A percentile compares a stretch with the other conserved stretches of the same genome.
phyloP scores from a whole-genome alignment of 2,113 vertebrate species.

The Brachyhypopomus occidentalis region DNA sequence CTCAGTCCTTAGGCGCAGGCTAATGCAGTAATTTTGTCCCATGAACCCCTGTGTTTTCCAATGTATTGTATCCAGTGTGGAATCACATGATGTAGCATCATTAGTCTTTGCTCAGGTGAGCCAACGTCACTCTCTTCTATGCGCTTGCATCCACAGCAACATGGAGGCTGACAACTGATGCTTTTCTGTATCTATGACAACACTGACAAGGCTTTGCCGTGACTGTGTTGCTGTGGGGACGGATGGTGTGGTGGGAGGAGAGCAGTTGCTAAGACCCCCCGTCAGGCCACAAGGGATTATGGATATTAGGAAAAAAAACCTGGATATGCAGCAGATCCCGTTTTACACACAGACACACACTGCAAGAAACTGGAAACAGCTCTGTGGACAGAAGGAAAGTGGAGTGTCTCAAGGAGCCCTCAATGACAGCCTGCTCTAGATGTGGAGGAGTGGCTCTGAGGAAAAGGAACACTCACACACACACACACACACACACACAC shows the following conservation, averaged over 20 bases:
- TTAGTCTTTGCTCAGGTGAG: conserved; percentile 16
- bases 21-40: background rate
- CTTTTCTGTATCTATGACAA: conserved; percentile 46
- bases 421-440: conserved; percentile 64
- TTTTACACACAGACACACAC: conserved; percentile 8
- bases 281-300: conserved; percentile 28
- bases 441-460: conserved; percentile 34
- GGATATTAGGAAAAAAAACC: conserved; percentile 34
- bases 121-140: background rate
- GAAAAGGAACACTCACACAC: background rate
- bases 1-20: no score
- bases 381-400: conserved; percentile 45
- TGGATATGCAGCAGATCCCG: no score
- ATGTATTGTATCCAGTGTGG: background rate
- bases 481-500: background rate
- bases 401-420: conserved; percentile 66
- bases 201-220: conserved; percentile 23
- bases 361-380: conserved; percentile 34
- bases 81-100: background rate
- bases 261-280: conserved; percentile 26
- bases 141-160: conserved; percentile 50
- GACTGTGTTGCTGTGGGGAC: conserved; percentile 25
- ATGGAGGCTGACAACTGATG: conserved; percentile 48
- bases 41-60: background rate
- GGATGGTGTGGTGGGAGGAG: conserved; percentile 18